Percentiles rank a stretch among this genome's conserved stretches.
These are phyloP conservation scores for Heliconius melpomene DNA, from an alignment of 1,140 invertebrate species.

Conservation along the genomic window DNA sequence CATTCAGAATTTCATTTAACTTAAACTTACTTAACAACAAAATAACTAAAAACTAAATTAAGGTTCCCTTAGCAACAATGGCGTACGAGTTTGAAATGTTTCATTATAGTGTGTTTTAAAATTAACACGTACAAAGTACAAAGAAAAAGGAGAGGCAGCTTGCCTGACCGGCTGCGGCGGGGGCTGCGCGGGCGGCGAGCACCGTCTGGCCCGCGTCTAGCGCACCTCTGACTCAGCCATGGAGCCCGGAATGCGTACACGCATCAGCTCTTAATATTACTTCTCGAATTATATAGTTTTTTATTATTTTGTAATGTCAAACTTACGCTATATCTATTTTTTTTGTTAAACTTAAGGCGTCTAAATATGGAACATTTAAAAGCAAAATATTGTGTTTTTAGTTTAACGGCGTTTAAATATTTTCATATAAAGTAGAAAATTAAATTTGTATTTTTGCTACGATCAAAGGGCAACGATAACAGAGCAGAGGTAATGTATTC, in stretches of 20 bases:
- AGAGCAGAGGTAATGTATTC: conserved; percentile 18
- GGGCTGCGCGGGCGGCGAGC: conserved; percentile 41
- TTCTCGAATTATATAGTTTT: conserved; percentile 15
- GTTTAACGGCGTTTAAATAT: neutral
- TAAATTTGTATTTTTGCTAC: neutral
- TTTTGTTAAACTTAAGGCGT: too few relatives aligned
- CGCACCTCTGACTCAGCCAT: conserved; percentile 54
- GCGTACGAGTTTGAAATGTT: neutral
- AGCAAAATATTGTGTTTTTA: neutral
- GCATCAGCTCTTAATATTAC: conserved; percentile 43
- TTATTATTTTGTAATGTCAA: conserved; percentile 2
- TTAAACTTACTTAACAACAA: neutral
- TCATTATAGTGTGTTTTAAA: conserved; percentile 34
- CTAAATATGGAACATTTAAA: neutral
- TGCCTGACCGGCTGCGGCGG: conserved; percentile 37
- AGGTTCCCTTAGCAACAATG: neutral
- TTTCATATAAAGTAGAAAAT: neutral
- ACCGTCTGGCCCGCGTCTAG: conserved; percentile 74
- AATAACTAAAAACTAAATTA: neutral
- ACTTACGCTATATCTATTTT: neutral
- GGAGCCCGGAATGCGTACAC: conserved; percentile 52
- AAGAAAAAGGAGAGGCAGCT: conserved; percentile 37
- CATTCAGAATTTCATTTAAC: neutral
- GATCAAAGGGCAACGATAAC: conserved; percentile 22
- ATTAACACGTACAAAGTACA: conserved; percentile 45